These are phyloP conservation scores for Myotis davidii DNA, from an alignment of 2,113 vertebrate genomes.

Conservation along the genomic window DNA sequence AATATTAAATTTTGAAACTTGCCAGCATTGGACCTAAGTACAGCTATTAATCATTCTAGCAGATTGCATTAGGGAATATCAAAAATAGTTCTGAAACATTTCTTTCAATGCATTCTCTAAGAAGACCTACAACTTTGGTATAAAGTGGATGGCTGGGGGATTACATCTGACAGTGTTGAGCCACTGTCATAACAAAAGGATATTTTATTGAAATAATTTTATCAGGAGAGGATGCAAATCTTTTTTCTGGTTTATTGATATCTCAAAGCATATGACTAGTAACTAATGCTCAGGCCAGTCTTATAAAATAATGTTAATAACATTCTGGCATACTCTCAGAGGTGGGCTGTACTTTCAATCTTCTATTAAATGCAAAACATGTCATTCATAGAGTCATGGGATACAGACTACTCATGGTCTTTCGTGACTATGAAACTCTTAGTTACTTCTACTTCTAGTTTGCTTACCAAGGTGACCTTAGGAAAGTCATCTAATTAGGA, in stretches of 20 bases:
- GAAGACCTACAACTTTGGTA: neutral
- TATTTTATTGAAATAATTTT: neutral
- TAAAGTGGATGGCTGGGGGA: neutral
- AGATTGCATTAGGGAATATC: neutral
- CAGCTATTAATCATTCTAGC: constrained; percentile 21
- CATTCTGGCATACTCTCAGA: neutral
- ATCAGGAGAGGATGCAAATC: neutral
- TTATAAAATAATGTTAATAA: constrained; percentile 20
- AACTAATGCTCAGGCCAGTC: neutral
- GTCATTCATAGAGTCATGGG: neutral
- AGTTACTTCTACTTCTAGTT: neutral
- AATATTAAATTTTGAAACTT: constrained; percentile 25
- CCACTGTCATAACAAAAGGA: neutral
- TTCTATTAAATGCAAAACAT: neutral
- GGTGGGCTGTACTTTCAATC: neutral
- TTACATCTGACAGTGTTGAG: neutral
- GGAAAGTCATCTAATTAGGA: neutral
- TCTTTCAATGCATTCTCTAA: neutral
- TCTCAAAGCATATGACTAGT: neutral
- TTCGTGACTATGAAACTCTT: neutral
- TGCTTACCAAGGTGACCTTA: neutral
- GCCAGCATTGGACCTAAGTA: neutral
- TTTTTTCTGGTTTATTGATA: constrained; percentile 12
- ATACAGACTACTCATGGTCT: neutral
- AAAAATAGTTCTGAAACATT: constrained; percentile 35